These are phyloP conservation scores for Andrena camellia DNA, from an alignment of 2,888 invertebrate species.

Conservation along the genomic window DNA sequence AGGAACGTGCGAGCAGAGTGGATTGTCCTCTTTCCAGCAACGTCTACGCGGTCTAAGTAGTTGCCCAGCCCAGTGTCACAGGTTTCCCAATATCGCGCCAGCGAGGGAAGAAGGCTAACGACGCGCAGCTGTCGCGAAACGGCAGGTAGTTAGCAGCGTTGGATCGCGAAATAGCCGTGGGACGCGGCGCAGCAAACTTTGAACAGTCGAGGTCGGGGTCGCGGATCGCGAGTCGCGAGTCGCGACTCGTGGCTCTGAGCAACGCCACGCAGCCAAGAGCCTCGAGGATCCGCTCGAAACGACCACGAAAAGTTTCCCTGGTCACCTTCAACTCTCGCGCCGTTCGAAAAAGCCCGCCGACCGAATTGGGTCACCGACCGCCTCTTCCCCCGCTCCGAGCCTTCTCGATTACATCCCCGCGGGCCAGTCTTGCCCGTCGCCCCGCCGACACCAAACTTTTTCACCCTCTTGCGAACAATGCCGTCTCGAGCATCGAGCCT, in stretches of 20 bases:
- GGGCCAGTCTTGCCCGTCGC: conserved; percentile 2
- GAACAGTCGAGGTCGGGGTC: conserved; percentile 30
- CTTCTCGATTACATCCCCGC: conserved; percentile 45
- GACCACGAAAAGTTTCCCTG: conserved; percentile 79
- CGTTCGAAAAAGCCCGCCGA: conserved; percentile 75
- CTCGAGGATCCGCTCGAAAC: conserved; percentile 53
- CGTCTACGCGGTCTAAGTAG: background rate
- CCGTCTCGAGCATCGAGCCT: conserved; percentile 11
- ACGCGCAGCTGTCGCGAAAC: conserved; percentile 48
- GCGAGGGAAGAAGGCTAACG: conserved; percentile 21
- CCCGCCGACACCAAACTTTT: conserved; percentile 39
- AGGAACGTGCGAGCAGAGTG: background rate
- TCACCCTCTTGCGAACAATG: conserved; percentile 12
- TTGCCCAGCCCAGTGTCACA: background rate
- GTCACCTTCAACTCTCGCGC: conserved; percentile 80
- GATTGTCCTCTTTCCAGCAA: background rate
- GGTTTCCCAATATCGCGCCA: conserved; percentile 7
- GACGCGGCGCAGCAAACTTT: conserved; percentile 47
- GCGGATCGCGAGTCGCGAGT: background rate
- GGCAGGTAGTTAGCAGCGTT: background rate
- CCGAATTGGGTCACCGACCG: conserved; percentile 77
- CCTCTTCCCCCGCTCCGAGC: conserved; percentile 23
- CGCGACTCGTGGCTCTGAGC: background rate
- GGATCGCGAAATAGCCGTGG: conserved; percentile 20
- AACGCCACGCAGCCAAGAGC: background rate